phyloP scores from a whole-genome alignment of 30 jellyfish, hydroid and myxozoan genomes.

The Aurelia aurita region DNA sequence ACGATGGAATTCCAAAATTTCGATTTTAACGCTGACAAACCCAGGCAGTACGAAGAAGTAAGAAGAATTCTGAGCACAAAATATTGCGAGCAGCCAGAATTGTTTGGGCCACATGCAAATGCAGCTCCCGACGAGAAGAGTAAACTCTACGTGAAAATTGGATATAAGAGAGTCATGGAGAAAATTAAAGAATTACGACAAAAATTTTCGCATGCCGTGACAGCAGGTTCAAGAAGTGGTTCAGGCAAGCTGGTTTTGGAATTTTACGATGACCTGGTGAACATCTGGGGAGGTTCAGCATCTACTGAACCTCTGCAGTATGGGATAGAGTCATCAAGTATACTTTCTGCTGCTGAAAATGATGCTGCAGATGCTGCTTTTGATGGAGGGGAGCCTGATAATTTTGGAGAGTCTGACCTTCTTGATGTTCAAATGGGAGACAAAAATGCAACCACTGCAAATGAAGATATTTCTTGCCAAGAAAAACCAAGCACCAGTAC shows the following conservation, averaged over 20 bases:
- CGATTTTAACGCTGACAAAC: background rate
- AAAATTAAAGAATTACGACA: constrained; percentile 9
- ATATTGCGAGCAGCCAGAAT: background rate
- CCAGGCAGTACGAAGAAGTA: background rate
- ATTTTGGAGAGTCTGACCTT: constrained; percentile 1
- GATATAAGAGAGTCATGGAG: constrained; percentile 24
- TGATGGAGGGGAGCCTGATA: background rate
- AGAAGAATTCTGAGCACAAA: background rate
- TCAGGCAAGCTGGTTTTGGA: constrained; percentile 37
- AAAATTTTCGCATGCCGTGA: constrained; percentile 32
- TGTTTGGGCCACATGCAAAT: background rate
- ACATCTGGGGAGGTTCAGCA: constrained; percentile 14
- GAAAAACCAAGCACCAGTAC: constrained; percentile 8
- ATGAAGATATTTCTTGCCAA: background rate
- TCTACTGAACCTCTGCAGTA: constrained; percentile 41
- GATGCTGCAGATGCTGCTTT: background rate
- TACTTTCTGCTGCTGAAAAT: constrained; percentile 15
- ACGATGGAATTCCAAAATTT: background rate
- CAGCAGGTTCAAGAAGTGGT: constrained; percentile 37
- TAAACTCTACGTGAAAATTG: constrained; percentile 9
- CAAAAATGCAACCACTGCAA: constrained; percentile 6
- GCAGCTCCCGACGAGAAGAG: background rate
- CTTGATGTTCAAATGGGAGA: background rate
- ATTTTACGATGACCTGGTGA: constrained; percentile 16
- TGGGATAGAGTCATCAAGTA: constrained; percentile 24